These are phyloP conservation scores for Machimus rusticus DNA, from an alignment of 2,888 invertebrate genomes.

Conservation along the genomic window DNA sequence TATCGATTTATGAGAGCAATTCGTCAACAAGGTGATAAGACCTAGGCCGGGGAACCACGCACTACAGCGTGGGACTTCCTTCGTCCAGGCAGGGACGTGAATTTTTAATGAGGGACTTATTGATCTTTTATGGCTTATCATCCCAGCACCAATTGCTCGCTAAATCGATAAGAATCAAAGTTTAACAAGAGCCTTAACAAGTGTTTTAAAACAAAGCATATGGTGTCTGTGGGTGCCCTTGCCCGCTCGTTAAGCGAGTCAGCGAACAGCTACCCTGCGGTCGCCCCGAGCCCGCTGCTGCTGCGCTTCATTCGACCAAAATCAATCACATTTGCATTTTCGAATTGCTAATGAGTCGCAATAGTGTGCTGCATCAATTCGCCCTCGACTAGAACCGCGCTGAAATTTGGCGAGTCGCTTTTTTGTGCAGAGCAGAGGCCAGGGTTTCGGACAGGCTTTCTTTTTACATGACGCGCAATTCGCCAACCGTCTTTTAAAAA, in stretches of 20 bases:
- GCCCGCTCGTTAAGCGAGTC: constrained; percentile 11
- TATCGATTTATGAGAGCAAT: not conserved
- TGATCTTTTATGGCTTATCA: not conserved
- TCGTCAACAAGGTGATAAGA: not conserved
- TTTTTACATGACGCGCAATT: not conserved
- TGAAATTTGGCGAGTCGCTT: not conserved
- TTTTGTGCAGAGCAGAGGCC: not conserved
- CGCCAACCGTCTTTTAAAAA: not conserved
- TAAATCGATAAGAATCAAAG: constrained; percentile 26
- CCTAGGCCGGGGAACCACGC: not conserved
- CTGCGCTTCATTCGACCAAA: not conserved
- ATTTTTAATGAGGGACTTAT: too few species aligned
- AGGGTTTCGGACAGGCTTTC: not conserved
- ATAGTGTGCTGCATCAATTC: not conserved
- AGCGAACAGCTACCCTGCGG: not conserved
- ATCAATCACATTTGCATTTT: constrained; percentile 19
- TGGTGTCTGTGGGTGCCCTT: not conserved
- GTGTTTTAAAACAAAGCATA: not conserved
- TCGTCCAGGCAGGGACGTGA: not conserved
- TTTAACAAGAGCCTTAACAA: constrained; percentile 11
- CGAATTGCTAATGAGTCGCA: not conserved
- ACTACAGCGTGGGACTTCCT: not conserved
- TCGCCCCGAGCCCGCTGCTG: not conserved
- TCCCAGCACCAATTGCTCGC: not conserved
- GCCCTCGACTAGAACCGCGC: not conserved